Conservation (phyloP, 2,888 invertebrate genomes). For the Flabesymbios commensalis region DNA sequence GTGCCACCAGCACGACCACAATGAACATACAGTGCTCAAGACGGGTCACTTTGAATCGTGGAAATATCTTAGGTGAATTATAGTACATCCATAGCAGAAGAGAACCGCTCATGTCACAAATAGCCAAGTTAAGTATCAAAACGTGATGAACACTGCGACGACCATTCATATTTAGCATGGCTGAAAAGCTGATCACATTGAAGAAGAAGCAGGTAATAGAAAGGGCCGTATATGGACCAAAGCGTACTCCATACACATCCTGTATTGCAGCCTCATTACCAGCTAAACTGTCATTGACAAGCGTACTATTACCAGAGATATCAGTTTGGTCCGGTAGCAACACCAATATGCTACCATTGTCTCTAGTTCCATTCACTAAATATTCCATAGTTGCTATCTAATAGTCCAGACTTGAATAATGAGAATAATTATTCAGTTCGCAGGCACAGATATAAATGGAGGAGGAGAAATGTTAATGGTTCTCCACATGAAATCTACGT, state of each 20-base stretch:
- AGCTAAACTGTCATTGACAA: too few species aligned
- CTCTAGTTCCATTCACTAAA: too few species aligned
- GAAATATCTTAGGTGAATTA: conserved; percentile 35
- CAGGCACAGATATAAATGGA: too few species aligned
- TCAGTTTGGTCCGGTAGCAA: too few species aligned
- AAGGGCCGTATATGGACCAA: conserved; percentile 30
- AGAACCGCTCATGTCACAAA: conserved; percentile 33
- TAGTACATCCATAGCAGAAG: conserved; percentile 38
- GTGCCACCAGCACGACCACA: conserved; percentile 27
- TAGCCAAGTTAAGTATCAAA: conserved; percentile 37
- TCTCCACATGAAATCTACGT: too few species aligned
- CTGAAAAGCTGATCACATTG: conserved; percentile 47
- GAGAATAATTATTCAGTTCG: too few species aligned
- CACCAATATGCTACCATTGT: too few species aligned
- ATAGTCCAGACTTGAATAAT: too few species aligned
- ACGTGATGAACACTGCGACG: conserved; percentile 37
- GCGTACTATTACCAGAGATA: too few species aligned
- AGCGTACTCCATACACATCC: conserved; percentile 24
- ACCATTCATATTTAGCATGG: conserved; percentile 44
- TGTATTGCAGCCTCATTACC: too few species aligned
- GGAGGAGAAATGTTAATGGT: too few species aligned
- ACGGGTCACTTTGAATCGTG: conserved; percentile 20
- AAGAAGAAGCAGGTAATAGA: conserved; percentile 31
- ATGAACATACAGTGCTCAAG: conserved; percentile 34
- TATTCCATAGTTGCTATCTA: too few species aligned